These are phyloP conservation scores for Rhabdophis nuchalis DNA, from an alignment of 2,797 vertebrate genomes.

Conservation along the genomic window DNA sequence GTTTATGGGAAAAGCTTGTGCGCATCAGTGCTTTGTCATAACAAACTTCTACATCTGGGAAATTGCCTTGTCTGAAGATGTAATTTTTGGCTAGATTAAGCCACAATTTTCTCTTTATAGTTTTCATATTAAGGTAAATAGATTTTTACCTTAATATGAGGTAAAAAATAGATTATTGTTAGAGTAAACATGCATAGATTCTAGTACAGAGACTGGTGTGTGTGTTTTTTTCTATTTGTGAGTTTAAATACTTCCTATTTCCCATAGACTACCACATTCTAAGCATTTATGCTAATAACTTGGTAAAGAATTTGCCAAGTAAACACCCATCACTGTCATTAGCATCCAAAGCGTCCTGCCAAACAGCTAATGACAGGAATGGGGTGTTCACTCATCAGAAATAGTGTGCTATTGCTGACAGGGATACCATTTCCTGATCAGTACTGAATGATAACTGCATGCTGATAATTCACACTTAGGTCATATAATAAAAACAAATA, in stretches of 20 bases:
- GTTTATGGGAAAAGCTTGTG: not conserved
- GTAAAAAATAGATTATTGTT: not conserved
- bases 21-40: not conserved
- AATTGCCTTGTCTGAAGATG: not conserved
- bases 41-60: not conserved
- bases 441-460: not conserved
- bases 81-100: not conserved
- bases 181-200: not conserved
- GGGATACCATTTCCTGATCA: not conserved
- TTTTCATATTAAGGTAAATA: not conserved
- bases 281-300: not conserved
- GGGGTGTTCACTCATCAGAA: not conserved
- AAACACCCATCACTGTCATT: not conserved
- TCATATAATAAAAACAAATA: not conserved
- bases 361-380: not conserved
- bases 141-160: too few species aligned
- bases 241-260: not conserved
- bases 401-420: not conserved
- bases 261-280: not conserved
- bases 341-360: not conserved
- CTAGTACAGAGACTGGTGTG: not conserved
- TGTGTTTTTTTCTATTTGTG: not conserved
- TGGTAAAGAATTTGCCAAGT: not conserved
- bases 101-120: not conserved
- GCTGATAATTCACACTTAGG: not conserved